Evolutionary conservation across 2,113 vertebrate genomes (phyloP).

Genomic region (Recurvirostra avosetta): DNA sequence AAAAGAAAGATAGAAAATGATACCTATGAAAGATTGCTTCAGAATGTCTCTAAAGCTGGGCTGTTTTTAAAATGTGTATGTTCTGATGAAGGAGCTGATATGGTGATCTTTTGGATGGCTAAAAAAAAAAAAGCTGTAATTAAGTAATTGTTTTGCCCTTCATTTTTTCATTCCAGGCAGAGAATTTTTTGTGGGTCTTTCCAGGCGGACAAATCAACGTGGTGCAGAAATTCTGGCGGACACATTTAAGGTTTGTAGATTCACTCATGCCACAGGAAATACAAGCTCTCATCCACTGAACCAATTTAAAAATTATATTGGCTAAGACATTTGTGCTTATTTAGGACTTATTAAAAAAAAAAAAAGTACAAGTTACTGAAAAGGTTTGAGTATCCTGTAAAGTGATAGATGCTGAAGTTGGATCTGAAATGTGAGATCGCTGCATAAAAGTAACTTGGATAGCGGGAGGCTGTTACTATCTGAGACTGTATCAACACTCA

Average conservation of each 20-base stretch:
- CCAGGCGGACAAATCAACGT: slow-evolving; percentile 94
- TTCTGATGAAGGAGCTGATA: background rate
- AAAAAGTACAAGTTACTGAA: background rate
- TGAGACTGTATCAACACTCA: background rate
- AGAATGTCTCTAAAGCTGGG: background rate
- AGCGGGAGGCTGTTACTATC: background rate
- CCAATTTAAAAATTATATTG: background rate
- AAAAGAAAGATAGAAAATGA: background rate
- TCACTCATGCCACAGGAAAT: background rate
- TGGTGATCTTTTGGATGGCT: background rate
- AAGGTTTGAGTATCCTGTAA: background rate
- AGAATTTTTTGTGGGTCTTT: slow-evolving; percentile 98
- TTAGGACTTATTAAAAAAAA: background rate
- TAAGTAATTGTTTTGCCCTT: background rate
- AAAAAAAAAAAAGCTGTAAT: background rate
- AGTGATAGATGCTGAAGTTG: background rate
- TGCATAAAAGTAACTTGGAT: background rate
- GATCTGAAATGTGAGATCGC: background rate
- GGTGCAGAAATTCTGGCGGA: slow-evolving; percentile 97
- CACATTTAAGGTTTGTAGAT: slow-evolving; percentile 90
- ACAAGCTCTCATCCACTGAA: background rate
- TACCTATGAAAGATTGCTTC: background rate
- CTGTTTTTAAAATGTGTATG: background rate
- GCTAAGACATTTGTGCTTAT: background rate
- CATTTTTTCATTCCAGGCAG: slow-evolving; percentile 76